Conservation (phyloP, 2,113 vertebrate species). For the Carollia perspicillata region DNA sequence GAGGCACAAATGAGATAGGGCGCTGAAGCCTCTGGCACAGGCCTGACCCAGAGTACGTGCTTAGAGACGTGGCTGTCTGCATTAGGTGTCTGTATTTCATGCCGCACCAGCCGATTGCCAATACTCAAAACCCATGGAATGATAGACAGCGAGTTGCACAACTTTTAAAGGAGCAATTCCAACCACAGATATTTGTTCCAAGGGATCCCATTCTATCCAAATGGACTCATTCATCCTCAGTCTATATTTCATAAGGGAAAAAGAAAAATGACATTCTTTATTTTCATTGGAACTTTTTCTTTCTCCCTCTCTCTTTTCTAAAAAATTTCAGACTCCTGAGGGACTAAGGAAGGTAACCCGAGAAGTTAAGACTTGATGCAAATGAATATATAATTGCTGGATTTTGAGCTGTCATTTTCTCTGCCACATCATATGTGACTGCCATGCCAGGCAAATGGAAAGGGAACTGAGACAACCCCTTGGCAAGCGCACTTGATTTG, state of each 20-base stretch:
- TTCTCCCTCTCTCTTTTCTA: neutral
- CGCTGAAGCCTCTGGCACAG: slow-evolving; percentile 16
- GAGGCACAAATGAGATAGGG: neutral
- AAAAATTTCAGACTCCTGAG: neutral
- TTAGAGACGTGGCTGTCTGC: neutral
- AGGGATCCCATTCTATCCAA: slow-evolving; percentile 39
- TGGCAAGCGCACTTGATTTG: neutral
- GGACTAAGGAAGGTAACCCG: neutral
- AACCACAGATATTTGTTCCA: slow-evolving; percentile 35
- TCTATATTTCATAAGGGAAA: neutral
- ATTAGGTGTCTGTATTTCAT: neutral
- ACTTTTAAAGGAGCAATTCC: neutral
- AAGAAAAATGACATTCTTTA: slow-evolving; percentile 6
- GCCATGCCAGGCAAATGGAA: neutral
- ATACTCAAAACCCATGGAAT: neutral
- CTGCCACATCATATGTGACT: neutral
- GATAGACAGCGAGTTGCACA: slow-evolving; percentile 29
- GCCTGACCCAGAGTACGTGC: neutral
- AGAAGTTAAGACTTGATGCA: neutral
- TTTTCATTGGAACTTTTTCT: neutral
- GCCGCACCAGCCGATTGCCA: neutral
- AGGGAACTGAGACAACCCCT: neutral
- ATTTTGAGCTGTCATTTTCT: slow-evolving; percentile 34
- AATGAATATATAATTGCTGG: neutral
- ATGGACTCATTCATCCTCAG: slow-evolving; percentile 25